Conservation (phyloP, 2,888 invertebrate species). For the Stenodera caucasica region DNA sequence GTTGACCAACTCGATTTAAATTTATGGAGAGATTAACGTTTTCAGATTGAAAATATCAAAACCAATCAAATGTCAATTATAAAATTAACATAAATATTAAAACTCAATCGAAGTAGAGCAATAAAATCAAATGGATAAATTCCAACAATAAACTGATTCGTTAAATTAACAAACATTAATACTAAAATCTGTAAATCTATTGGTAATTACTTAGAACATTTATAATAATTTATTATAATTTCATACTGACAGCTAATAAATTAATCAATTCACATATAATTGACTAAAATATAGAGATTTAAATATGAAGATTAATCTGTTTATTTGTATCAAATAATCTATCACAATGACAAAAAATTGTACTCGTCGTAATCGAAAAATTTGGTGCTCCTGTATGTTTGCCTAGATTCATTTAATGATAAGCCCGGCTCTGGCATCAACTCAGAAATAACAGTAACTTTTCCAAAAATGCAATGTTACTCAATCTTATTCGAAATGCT, state of each 20-base stretch:
- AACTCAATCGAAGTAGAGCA: neutral
- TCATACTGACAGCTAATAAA: neutral
- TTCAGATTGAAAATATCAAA: neutral
- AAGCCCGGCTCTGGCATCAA: too few relatives aligned
- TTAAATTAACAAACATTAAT: neutral
- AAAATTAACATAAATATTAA: slow-evolving; percentile 4
- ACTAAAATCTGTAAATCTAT: neutral
- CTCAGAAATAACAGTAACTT: too few relatives aligned
- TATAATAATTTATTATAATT: neutral
- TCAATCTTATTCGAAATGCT: too few relatives aligned
- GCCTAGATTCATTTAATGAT: too few relatives aligned
- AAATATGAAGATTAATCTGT: too few relatives aligned
- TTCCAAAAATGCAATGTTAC: too few relatives aligned
- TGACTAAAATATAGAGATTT: slow-evolving; percentile 5
- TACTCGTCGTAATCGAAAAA: too few relatives aligned
- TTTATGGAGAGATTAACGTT: neutral
- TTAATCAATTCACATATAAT: neutral
- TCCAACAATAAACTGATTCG: neutral
- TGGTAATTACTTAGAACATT: neutral
- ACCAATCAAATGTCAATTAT: neutral
- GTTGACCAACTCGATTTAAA: neutral
- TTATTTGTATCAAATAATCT: too few relatives aligned
- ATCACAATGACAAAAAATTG: too few relatives aligned
- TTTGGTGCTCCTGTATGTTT: too few relatives aligned
- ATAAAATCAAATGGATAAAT: neutral